Percentiles rank a stretch among this genome's conserved stretches.
These are phyloP conservation scores for Symphodus melops DNA, from an alignment of 2,113 vertebrate species.

Conservation along the genomic window DNA sequence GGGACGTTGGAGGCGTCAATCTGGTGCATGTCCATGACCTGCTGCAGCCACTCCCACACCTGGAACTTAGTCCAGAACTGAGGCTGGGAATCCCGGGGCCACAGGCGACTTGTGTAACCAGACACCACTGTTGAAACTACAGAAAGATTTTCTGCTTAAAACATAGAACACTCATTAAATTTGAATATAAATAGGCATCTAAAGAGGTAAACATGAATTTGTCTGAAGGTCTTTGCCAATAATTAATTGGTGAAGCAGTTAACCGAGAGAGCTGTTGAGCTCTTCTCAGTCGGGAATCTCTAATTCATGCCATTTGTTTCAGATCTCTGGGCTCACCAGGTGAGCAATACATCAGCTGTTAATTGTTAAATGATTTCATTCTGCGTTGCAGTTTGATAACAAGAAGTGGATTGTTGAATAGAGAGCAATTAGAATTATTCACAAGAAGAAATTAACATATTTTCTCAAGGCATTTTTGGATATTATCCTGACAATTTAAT, in stretches of 20 bases:
- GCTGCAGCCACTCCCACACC: slow-evolving; percentile 99
- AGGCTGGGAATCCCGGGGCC: slow-evolving; percentile 90
- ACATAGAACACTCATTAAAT: background rate
- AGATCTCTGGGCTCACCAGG: slow-evolving; percentile 33
- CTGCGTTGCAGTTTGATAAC: slow-evolving; percentile 21
- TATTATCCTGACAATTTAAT: slow-evolving; percentile 36
- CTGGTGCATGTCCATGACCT: slow-evolving; percentile 95
- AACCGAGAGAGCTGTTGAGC: slow-evolving; percentile 32
- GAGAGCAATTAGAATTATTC: slow-evolving; percentile 27
- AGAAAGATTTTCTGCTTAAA: background rate
- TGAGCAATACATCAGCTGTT: slow-evolving; percentile 51
- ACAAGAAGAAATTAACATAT: slow-evolving; percentile 26
- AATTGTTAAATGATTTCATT: slow-evolving; percentile 48
- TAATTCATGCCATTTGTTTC: slow-evolving; percentile 30
- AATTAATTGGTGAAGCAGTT: slow-evolving; percentile 42
- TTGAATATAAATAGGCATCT: slow-evolving; percentile 14
- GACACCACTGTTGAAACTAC: slow-evolving; percentile 73
- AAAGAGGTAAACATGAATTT: slow-evolving; percentile 15
- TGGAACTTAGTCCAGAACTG: slow-evolving; percentile 97
- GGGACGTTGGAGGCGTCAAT: slow-evolving; percentile 92
- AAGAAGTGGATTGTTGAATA: slow-evolving; percentile 23
- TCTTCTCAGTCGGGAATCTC: slow-evolving; percentile 26
- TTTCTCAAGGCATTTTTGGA: slow-evolving; percentile 26
- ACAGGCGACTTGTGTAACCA: slow-evolving; percentile 87
- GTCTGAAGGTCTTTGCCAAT: slow-evolving; percentile 41